phyloP scores from a whole-genome alignment of 2,888 invertebrate species.

The Diogma glabrata region DNA sequence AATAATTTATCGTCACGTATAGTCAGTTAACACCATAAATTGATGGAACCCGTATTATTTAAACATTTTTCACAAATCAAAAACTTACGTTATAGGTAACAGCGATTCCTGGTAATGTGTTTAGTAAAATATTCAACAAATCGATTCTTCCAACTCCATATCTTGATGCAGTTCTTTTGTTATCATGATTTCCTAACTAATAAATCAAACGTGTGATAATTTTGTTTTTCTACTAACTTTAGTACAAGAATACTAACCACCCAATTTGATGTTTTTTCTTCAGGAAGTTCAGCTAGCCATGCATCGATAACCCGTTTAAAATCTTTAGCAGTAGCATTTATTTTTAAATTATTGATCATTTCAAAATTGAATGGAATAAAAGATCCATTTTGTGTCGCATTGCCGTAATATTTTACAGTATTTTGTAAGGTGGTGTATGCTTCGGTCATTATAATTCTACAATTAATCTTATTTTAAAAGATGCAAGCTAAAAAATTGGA shows the following conservation, averaged over 20 bases:
- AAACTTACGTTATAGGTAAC: slow-evolving; percentile 42
- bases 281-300: slow-evolving; percentile 49
- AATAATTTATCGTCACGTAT: no score
- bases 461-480: slow-evolving; percentile 27
- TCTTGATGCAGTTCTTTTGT: slow-evolving; percentile 36
- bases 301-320: slow-evolving; percentile 40
- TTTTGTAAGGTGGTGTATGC: slow-evolving; percentile 43
- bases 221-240: no score
- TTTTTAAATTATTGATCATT: slow-evolving; percentile 39
- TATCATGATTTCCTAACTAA: slow-evolving; percentile 42
- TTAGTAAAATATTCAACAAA: slow-evolving; percentile 42
- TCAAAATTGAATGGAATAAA: slow-evolving; percentile 58
- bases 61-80: slow-evolving; percentile 20
- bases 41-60: slow-evolving; percentile 37
- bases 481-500: background rate
- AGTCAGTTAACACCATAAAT: no score
- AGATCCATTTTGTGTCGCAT: slow-evolving; percentile 37
- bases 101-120: slow-evolving; percentile 46
- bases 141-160: slow-evolving; percentile 40
- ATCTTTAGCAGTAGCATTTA: slow-evolving; percentile 38
- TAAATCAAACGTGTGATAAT: no score
- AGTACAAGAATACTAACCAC: slow-evolving; percentile 37
- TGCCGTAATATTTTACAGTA: slow-evolving; percentile 50
- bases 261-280: slow-evolving; percentile 51
- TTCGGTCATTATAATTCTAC: slow-evolving; percentile 47